Evolutionary conservation across 1,140 invertebrate genomes (phyloP).

Genomic region (Andricus grossulariae): DNA sequence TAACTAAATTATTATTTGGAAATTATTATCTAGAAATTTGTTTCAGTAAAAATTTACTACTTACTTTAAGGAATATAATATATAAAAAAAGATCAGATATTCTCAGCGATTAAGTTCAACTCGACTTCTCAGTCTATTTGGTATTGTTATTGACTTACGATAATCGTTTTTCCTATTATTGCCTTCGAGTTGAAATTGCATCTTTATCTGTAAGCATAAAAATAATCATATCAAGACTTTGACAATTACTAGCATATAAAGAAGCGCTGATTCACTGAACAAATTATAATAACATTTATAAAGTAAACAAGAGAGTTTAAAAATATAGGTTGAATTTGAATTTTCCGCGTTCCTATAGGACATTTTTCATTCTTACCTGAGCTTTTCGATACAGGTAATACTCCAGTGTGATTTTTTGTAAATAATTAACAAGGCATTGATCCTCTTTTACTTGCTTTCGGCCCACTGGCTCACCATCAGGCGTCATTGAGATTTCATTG

Average conservation of each 20-base stretch:
- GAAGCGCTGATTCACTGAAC: neutral
- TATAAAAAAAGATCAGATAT: slow-evolving; percentile 34
- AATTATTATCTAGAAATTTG: too few relatives aligned
- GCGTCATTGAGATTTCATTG: slow-evolving; percentile 91
- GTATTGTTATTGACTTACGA: slow-evolving; percentile 23
- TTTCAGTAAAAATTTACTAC: slow-evolving; percentile 42
- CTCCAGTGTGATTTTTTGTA: slow-evolving; percentile 39
- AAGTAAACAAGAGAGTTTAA: too few relatives aligned
- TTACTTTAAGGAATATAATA: slow-evolving; percentile 35
- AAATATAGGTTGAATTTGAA: too few relatives aligned
- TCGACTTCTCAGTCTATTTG: neutral
- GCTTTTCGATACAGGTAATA: slow-evolving; percentile 34
- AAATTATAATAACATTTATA: too few relatives aligned
- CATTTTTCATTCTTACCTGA: slow-evolving; percentile 29
- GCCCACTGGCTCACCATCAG: slow-evolving; percentile 70
- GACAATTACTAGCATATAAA: too few relatives aligned
- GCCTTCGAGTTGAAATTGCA: slow-evolving; percentile 5
- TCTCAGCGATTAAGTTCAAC: slow-evolving; percentile 23
- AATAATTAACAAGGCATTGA: slow-evolving; percentile 35
- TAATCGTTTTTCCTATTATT: slow-evolving; percentile 9
- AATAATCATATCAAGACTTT: neutral
- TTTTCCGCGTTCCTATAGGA: neutral
- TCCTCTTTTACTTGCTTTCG: slow-evolving; percentile 57
- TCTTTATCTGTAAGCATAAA: slow-evolving; percentile 17
- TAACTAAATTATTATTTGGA: slow-evolving; percentile 13